Base-by-base conservation (phyloP, 2,888 invertebrate species). In the Amiota communis region DNA sequence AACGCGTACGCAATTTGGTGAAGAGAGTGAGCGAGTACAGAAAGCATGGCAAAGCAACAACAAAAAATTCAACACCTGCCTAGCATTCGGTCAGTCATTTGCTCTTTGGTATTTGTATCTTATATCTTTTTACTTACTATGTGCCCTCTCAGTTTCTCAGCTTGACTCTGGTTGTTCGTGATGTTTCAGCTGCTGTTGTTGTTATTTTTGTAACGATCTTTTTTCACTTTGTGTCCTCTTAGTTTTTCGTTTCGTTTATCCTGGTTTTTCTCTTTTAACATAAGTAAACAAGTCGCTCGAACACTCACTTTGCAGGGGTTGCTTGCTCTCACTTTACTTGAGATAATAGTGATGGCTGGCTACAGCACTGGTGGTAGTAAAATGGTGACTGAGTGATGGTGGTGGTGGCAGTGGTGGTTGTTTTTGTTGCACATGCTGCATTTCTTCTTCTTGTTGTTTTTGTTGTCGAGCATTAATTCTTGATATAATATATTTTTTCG, bases 361-460 rank as follows among this genome's bases (percentile, higher is more conserved):
- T n/a, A 51, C 63, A 36, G 63, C 57, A 17, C 17, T 61, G 72
- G 13, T 59, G 77, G 36, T 71, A 64, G 49, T 78, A 53, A 53
- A 53, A 53, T 53, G 72, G 11, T 56, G 77, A 15, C 47, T 78
- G 73, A 15, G 47, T 78, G 73, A 48, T 74, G 74, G 59, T 75
- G 73, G 36, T 36, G 36, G 51, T 78, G 73, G 48, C 73, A 73
- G 59, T 75, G 73, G 61, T 73, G 73, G 74, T 79, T 77, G 80
- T 79, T 67, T 75, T 77, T 73, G 81, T 78, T 86, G 86, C 84
- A 83, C 81, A 86, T 83, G 83, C 79, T 78, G 74, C 71, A 59
- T 71, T 70, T 70, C 70, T 53, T 74, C 36, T 36, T 36, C 36
- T 36, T 78, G 74, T 74, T 77, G 81, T 74, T 79, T 72, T 76